A percentile compares a stretch with the other conserved stretches of the same genome.
These are phyloP conservation scores for Phymorhynchus buccinoides DNA, from an alignment of 1,140 invertebrate species.

Conservation along the genomic window DNA sequence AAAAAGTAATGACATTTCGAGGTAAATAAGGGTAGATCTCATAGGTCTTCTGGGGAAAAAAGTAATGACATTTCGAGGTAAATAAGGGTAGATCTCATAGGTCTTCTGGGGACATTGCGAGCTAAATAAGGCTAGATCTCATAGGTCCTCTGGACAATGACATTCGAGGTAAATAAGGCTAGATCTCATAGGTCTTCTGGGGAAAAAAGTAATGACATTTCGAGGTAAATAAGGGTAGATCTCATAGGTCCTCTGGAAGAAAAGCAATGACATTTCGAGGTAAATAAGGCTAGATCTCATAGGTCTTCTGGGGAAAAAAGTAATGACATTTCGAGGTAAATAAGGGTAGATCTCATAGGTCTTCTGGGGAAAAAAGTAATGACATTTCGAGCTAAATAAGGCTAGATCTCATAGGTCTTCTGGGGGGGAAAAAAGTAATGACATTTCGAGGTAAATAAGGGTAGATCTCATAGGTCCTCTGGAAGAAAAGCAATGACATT, in stretches of 20 bases:
- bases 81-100: not conserved
- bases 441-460: not conserved
- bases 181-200: not conserved
- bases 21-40: no score
- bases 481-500: not conserved
- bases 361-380: not conserved
- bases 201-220: not conserved
- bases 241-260: not conserved
- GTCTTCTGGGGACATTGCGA: not conserved
- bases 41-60: not conserved
- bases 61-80: no score
- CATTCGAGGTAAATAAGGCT: not conserved
- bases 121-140: no score
- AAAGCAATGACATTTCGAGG: not conserved
- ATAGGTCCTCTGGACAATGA: not conserved
- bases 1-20: not conserved
- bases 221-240: no score
- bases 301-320: not conserved
- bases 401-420: no score
- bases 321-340: no score
- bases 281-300: not conserved
- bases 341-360: not conserved
- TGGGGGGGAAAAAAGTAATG: not conserved
- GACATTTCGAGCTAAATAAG: no score
- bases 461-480: slow-evolving; percentile 9